phyloP scores from a whole-genome alignment of 2,797 vertebrate species.

The Phoxinus dragarum region DNA sequence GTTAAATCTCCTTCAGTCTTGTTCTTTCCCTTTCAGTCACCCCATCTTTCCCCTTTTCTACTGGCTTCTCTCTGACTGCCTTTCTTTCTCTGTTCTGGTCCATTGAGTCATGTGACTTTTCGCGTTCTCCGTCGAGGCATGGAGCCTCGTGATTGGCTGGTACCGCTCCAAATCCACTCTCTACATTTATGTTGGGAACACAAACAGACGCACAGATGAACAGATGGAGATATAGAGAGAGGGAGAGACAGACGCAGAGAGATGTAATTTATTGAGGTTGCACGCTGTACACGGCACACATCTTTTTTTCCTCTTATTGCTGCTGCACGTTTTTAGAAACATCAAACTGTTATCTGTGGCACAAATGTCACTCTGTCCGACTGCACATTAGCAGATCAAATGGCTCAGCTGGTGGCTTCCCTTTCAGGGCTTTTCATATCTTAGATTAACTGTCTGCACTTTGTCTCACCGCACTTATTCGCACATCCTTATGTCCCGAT shows the following conservation, averaged over 20 bases:
- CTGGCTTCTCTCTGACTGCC: neutral
- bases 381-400: conserved; percentile 10
- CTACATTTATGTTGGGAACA: conserved; percentile 16
- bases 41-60: neutral
- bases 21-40: neutral
- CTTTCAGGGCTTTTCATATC: conserved; percentile 37
- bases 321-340: neutral
- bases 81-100: neutral
- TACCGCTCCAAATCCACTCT: conserved; percentile 22
- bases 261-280: conserved; percentile 33
- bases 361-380: conserved; percentile 27
- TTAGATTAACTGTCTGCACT: conserved; percentile 31
- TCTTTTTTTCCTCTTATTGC: conserved; percentile 60
- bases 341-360: conserved; percentile 11
- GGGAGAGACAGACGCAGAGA: conserved; percentile 27
- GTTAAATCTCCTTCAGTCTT: neutral
- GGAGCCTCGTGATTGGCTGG: conserved; percentile 33
- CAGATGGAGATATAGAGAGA: conserved; percentile 1
- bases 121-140: neutral
- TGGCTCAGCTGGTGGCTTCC: conserved; percentile 22
- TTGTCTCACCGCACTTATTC: conserved; percentile 15
- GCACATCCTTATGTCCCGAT: conserved; percentile 18
- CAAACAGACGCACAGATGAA: conserved; percentile 8
- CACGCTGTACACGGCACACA: neutral
- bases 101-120: conserved; percentile 30